Evolutionary conservation across 1,140 invertebrate genomes (phyloP), one percentile per base, ranked within the genome.

Genomic region (Monomorium pharaonis): DNA sequence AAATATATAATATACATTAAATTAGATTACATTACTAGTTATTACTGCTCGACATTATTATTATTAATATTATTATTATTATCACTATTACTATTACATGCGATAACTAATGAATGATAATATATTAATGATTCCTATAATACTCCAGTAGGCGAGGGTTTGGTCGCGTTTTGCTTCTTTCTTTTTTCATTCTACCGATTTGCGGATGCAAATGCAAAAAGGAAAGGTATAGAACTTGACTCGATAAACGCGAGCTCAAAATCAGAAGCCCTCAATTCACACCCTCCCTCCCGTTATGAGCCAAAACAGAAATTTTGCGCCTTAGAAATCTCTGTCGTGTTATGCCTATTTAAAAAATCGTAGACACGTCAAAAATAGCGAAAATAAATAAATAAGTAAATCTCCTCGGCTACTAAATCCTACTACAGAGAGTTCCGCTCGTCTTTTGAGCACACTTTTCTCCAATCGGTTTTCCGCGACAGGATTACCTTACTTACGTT

Each of bases 41-140:
- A 94, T 93, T 91, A 91, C 75, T 90, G 70, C 83, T 78, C 84
- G 67, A 81, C 88, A 90, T 88, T 88, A 88, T 77, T 87, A 90
- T 85, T 88, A 90, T 69, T 62, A 90, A 86, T 88, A 88, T 77
- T 87, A 90, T 85, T 88, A 90, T 69, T 62, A 77, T 77, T 83
- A 90, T 86, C 80, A 90, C 76, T 91, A 91, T 88, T 89, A 89
- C 80, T 80, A 90, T 87, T 80, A 91, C 63, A 93, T 94, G 92
- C 88, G 92, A 94, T 94, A 94, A 93, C 65, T 95, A 92, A 95
- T 95, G 93, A 94, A 94, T 95, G 93, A 95, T 95, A 95, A 95
- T 95, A 95, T 94, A 95, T 95, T 95, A 95, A 94, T 95, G 94
- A 94, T 94, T 95, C 94, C 94, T 95, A 95, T 94, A 95, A 95